These are phyloP conservation scores for Pherbina coryleti DNA, from an alignment of 2,888 invertebrate genomes.

Conservation along the genomic window DNA sequence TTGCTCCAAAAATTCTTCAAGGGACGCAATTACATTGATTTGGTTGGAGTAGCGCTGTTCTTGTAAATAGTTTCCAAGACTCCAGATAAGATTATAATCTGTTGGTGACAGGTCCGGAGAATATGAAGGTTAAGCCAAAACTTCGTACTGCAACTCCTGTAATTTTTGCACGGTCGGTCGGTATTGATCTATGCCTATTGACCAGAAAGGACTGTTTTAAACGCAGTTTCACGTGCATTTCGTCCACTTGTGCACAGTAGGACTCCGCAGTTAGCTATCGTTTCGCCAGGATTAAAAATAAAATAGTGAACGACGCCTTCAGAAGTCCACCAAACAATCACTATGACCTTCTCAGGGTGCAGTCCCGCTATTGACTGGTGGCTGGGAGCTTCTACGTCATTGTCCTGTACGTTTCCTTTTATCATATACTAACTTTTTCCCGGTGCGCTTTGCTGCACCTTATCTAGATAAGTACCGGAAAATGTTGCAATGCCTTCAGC, in stretches of 20 bases:
- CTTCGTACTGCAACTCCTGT: neutral
- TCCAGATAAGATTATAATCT: neutral
- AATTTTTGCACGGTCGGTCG: neutral
- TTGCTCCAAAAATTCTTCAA: neutral
- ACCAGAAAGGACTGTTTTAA: neutral
- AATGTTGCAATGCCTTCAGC: no score
- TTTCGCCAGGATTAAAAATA: neutral
- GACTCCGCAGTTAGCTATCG: neutral
- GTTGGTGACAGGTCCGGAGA: neutral
- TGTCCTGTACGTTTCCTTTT: no score
- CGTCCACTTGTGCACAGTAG: neutral
- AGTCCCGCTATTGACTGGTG: no score
- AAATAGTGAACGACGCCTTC: neutral
- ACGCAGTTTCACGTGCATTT: no score
- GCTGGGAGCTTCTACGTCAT: no score
- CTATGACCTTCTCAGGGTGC: no score
- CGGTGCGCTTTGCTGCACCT: no score
- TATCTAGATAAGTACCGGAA: no score
- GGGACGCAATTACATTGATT: neutral
- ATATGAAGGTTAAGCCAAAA: neutral
- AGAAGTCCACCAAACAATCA: neutral
- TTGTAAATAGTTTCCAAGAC: neutral
- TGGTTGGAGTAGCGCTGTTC: neutral
- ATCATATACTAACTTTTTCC: no score
- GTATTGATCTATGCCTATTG: neutral